Evolutionary conservation across 1,140 invertebrate genomes (phyloP).

Genomic region (Rhyzopertha dominica): DNA sequence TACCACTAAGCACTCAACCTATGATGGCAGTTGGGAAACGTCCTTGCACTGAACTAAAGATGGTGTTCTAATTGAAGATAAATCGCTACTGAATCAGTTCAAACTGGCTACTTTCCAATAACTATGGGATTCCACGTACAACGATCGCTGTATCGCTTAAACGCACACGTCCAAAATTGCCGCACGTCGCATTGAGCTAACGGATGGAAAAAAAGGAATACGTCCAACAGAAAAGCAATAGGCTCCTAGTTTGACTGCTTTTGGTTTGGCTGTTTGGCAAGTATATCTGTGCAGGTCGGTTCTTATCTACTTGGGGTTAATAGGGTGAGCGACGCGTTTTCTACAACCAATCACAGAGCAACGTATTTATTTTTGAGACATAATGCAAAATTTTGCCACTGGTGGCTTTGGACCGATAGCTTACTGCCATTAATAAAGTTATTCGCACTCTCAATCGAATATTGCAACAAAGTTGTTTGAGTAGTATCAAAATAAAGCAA

Average conservation of each 20-base stretch:
- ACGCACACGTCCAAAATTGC: conserved; percentile 20
- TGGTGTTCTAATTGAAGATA: conserved; percentile 30
- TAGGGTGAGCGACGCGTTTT: no score
- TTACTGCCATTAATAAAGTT: conserved; percentile 4
- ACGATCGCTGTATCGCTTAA: conserved; percentile 32
- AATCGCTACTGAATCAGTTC: conserved; percentile 25
- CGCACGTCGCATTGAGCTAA: conserved; percentile 7
- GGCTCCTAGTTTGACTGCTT: conserved; percentile 25
- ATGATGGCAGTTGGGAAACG: conserved; percentile 39
- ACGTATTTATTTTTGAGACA: no score
- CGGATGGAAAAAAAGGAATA: not conserved
- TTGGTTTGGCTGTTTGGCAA: conserved; percentile 33
- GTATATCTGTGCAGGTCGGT: no score
- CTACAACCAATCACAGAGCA: not conserved
- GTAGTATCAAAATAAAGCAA: conserved; percentile 27
- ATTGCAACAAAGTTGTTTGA: conserved; percentile 26
- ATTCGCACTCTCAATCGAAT: conserved; percentile 8
- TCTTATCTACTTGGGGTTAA: no score
- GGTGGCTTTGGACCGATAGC: not conserved
- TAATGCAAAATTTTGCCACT: conserved; percentile 2
- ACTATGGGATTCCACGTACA: conserved; percentile 39
- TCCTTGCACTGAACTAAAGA: conserved; percentile 36
- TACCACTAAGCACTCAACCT: conserved; percentile 39
- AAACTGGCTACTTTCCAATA: conserved; percentile 32
- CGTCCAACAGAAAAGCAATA: not conserved